These are phyloP conservation scores for Stichopus chloronotus DNA, from an alignment of 35 echinoderm and acorn worm species.

Conservation along the genomic window DNA sequence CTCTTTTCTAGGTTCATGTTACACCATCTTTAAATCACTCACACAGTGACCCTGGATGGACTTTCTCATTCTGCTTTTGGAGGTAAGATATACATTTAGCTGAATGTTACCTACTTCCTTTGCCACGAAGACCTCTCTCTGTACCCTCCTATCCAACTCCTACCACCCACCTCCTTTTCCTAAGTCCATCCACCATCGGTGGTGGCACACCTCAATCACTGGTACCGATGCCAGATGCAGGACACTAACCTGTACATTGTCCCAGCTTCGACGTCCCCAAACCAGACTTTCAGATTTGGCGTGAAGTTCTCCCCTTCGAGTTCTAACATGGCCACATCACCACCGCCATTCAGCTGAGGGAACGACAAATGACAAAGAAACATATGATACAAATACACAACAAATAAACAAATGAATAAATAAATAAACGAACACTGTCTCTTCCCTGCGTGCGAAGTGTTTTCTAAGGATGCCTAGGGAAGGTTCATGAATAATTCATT, in stretches of 20 bases:
- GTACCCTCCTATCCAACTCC: background rate
- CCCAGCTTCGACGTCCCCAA: slow-evolving; percentile 96
- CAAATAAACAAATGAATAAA: no score
- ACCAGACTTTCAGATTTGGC: slow-evolving; percentile 92
- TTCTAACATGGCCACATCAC: slow-evolving; percentile 97
- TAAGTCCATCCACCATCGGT: background rate
- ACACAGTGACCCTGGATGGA: no score
- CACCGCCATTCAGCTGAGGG: slow-evolving; percentile 93
- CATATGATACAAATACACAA: background rate
- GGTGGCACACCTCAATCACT: no score
- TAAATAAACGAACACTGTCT: no score
- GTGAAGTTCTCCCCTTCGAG: slow-evolving; percentile 91
- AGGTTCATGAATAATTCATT: no score
- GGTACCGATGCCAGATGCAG: background rate
- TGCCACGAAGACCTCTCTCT: background rate
- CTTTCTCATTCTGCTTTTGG: no score
- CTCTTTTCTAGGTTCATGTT: no score
- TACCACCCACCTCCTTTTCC: background rate
- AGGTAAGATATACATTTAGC: no score
- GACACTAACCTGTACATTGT: slow-evolving; percentile 95
- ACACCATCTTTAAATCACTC: no score
- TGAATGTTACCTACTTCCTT: no score
- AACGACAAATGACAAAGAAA: background rate
- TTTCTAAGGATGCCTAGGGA: no score
- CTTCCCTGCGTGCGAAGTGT: no score